Conservation (phyloP, 2,113 vertebrate genomes). For the Arothron firmamentum region DNA sequence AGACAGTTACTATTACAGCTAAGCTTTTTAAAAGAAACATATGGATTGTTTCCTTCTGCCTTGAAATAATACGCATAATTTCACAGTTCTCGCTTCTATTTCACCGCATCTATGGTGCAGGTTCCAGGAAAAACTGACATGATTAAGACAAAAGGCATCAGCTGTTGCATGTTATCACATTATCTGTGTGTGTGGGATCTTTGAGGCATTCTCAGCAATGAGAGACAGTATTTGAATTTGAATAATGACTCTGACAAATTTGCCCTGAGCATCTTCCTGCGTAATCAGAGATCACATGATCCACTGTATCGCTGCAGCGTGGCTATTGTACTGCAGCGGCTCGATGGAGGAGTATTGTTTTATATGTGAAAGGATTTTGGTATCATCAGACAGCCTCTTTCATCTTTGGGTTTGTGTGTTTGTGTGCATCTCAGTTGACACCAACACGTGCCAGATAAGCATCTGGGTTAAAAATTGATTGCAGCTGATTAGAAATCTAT, state of each 20-base stretch:
- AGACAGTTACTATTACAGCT: too few species aligned
- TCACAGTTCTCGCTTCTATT: too few species aligned
- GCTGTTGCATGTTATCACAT: constrained; percentile 4
- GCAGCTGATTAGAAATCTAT: too few species aligned
- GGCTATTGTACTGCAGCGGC: constrained; percentile 10
- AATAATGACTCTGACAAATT: constrained; percentile 43
- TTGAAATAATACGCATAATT: too few species aligned
- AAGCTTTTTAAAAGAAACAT: too few species aligned
- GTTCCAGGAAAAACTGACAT: neutral
- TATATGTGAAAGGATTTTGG: constrained; percentile 9
- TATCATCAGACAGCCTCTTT: too few species aligned
- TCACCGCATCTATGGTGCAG: too few species aligned
- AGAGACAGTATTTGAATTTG: constrained; percentile 33
- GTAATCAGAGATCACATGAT: constrained; percentile 49
- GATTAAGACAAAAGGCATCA: constrained; percentile 15
- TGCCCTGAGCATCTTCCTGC: constrained; percentile 40
- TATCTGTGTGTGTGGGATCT: constrained; percentile 9
- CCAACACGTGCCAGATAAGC: too few species aligned
- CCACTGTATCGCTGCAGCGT: constrained; percentile 22
- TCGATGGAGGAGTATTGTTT: constrained; percentile 36
- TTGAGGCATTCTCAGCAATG: constrained; percentile 1
- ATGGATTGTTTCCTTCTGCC: too few species aligned
- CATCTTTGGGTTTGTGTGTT: too few species aligned
- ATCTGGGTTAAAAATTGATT: too few species aligned
- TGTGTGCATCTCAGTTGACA: too few species aligned